Conservation (phyloP, 1,140 invertebrate genomes). For the Lasioglossum baleicum region DNA sequence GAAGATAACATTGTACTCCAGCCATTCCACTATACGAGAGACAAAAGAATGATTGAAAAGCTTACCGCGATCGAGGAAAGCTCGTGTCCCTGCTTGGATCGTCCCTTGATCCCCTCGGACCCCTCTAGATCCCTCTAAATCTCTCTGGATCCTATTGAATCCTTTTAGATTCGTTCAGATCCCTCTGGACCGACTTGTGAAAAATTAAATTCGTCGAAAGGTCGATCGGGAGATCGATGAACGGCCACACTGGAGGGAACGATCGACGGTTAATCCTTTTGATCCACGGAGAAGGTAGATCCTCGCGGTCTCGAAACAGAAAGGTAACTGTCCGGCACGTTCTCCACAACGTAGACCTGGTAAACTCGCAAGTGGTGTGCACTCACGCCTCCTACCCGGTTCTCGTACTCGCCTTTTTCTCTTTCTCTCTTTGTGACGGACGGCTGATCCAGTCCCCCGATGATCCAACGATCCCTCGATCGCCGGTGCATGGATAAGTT, state of each 20-base stretch:
- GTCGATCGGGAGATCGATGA: neutral
- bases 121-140: too few species aligned
- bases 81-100: neutral
- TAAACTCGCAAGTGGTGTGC: slow-evolving; percentile 67
- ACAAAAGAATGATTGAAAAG: neutral
- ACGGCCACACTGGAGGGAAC: neutral
- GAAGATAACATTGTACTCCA: too few species aligned
- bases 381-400: slow-evolving; percentile 65
- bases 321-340: slow-evolving; percentile 75
- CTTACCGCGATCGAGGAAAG: slow-evolving; percentile 14
- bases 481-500: neutral
- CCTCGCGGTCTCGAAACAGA: slow-evolving; percentile 75
- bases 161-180: too few species aligned
- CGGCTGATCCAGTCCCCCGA: slow-evolving; percentile 10
- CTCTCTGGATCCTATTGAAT: too few species aligned
- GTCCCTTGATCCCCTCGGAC: too few species aligned
- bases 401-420: slow-evolving; percentile 64
- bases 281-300: slow-evolving; percentile 63
- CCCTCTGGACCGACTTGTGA: too few species aligned
- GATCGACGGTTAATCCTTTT: slow-evolving; percentile 35
- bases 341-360: slow-evolving; percentile 66
- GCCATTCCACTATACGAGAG: neutral
- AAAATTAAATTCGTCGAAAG: too few species aligned
- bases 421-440: slow-evolving; percentile 35
- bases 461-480: slow-evolving; percentile 27